Percentiles rank a stretch among this genome's conserved stretches.
These are phyloP conservation scores for Bergia puertoricense DNA, from an alignment of 92 coral and sea anemone species.

Conservation along the genomic window DNA sequence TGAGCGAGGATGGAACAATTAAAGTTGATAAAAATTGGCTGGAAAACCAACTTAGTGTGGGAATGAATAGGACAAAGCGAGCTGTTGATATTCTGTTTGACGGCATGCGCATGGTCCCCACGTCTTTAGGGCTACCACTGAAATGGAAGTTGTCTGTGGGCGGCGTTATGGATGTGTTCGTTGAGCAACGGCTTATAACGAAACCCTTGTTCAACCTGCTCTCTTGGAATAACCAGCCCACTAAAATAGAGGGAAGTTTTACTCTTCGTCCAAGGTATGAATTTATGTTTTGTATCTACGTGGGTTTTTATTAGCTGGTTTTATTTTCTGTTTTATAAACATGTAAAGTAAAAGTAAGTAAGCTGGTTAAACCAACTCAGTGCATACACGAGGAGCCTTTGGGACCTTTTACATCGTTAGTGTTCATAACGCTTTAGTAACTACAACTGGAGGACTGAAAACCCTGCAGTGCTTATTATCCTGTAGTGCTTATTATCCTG, in stretches of 20 bases:
- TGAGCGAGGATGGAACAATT: conserved; percentile 55
- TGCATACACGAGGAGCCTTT: no score
- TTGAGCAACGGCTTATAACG: conserved; percentile 34
- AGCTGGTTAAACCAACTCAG: no score
- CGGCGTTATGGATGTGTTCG: conserved; percentile 38
- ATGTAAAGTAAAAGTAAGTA: background rate
- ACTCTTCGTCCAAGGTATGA: conserved; percentile 51
- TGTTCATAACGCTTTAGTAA: no score
- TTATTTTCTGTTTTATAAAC: background rate
- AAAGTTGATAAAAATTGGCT: conserved; percentile 59
- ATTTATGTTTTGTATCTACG: background rate
- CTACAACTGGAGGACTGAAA: no score
- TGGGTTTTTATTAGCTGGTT: background rate
- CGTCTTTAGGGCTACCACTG: conserved; percentile 57
- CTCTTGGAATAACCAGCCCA: conserved; percentile 51
- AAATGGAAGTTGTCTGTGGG: conserved; percentile 44
- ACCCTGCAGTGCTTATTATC: no score
- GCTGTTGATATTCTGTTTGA: conserved; percentile 55
- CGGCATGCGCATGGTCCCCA: conserved; percentile 51
- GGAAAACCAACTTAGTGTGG: conserved; percentile 51
- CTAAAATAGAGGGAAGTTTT: conserved; percentile 28
- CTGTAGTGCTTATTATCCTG: no score
- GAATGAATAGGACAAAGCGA: conserved; percentile 45
- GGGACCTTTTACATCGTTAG: no score
- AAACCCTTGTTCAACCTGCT: conserved; percentile 47